Evolutionary conservation across 2,113 vertebrate species (phyloP), one percentile per base, ranked within the genome.

Genomic region (Pituophis catenifer): DNA sequence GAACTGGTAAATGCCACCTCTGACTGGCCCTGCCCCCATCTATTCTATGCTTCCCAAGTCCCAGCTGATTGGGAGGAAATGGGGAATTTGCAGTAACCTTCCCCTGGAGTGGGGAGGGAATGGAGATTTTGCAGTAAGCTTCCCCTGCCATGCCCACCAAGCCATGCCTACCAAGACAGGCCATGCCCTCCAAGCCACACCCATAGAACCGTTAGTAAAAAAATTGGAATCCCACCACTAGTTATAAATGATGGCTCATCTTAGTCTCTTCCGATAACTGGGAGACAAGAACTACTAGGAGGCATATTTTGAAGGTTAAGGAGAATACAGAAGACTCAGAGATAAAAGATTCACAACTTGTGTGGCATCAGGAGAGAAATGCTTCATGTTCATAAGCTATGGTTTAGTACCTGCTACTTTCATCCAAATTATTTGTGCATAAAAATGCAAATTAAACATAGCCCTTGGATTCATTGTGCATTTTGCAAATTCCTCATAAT

Each of bases 391-490:
- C 92, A 93, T 90, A 90, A 93, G 81, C 89, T 33, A 93, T 65
- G 92, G 81, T 87, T 90, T 90, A 93, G 13, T 87, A 93, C n/a
- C n/a, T 58, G 62, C 55, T 85, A 44, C 57, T 90, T 65, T 54
- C 81, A 90, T 70, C 89, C 89, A 93, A 65, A 93, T 90, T 93
- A 90, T 86, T 87, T 62, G 89, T 52, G 81, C 81, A 93, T 93
- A 93, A 93, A 93, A 93, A 90, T 93, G 89, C n/a, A 90, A 90
- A 93, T 90, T 86, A 90, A 62, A 33, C n/a, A 13, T 58, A 65
- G 57, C 57, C 33, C 48, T 93, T 33, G 24, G 50, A 57, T 87
- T 90, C 81, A 87, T 90, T 93, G 26, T 90, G 10, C 50, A 29
- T 52, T 90, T 93, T 90, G n/a, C 10, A 86, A 90, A 90, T 90